Evolutionary conservation across 2,113 vertebrate genomes (phyloP), one percentile per base, ranked within the genome.

Genomic region (Pavo muticus): DNA sequence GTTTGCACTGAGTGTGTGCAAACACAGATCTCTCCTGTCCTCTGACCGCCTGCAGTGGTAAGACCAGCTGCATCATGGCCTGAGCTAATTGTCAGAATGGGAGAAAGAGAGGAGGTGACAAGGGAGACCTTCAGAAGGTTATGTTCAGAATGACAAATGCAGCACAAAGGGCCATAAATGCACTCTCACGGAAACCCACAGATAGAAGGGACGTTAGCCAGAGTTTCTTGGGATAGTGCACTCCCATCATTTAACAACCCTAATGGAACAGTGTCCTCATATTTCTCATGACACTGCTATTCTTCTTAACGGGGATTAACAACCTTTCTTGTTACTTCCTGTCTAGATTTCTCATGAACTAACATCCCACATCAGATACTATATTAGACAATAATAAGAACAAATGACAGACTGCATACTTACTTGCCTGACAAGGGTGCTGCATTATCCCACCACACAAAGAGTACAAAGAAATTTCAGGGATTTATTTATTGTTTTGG

Each of bases 401-500:
- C 91, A 97, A 97, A 96, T 95, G 95, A 97, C 92, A 91, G 90
- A 88, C 84, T 67, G 24, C 60, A 54, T 29, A 80, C 86, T 88
- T 96, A 84, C 95, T 95, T 95, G 56, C 90, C 81, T 96, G 93
- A 97, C 96, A 97, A 96, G 95, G 84, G 94, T 95, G 91, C 81
- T 95, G 69, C 77, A 96, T 96, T 96, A 97, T 95, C 82, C 75
- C 60, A 94, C 92, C 64, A 92, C 84, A 88, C 94, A 95, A 91
- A 95, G 84, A 89, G 80, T 61, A 84, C 87, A 95, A 95, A 96
- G 96, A 88, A 97, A 93, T 90, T 95, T 95, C 96, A 78, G 71
- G 73, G 63, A 3, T 68, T 93, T 97, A 97, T 97, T 98, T 98
- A 98, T 96, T 96, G 94, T 94, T 93, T 92, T 67, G 88, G 94